These are phyloP conservation scores for Keiferia lycopersicella DNA, from an alignment of 2,888 invertebrate species.

Conservation along the genomic window DNA sequence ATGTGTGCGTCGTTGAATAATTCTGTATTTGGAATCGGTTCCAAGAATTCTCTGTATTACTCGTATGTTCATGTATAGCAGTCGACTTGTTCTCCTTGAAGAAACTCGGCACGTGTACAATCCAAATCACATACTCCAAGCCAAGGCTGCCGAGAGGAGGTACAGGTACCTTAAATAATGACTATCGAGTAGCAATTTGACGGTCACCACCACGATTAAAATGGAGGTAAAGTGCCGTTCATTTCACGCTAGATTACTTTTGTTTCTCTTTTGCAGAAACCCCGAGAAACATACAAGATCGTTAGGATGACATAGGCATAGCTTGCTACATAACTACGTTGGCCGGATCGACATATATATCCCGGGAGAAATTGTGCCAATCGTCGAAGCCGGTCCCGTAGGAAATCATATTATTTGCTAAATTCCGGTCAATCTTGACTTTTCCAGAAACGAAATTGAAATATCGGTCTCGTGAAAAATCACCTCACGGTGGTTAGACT, in stretches of 20 bases:
- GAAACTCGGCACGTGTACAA: conserved; percentile 8
- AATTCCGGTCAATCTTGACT: conserved; percentile 7
- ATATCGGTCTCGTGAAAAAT: not conserved
- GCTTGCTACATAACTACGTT: not conserved
- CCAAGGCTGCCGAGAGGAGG: conserved; percentile 17
- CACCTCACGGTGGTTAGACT: not conserved
- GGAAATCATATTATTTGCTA: conserved; percentile 16
- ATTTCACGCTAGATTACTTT: not conserved
- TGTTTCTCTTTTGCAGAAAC: too few relatives aligned
- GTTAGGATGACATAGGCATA: too few relatives aligned
- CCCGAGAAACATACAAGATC: too few relatives aligned
- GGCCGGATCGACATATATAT: conserved; percentile 3
- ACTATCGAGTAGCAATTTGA: not conserved
- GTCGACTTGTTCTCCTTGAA: conserved; percentile 6
- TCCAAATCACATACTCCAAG: conserved; percentile 10
- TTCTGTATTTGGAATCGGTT: conserved; percentile 1
- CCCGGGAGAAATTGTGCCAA: conserved; percentile 15
- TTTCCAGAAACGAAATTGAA: not conserved
- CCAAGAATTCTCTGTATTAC: not conserved
- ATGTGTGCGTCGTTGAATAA: not conserved
- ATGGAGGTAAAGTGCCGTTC: not conserved
- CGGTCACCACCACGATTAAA: conserved; percentile 5
- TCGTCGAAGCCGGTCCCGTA: conserved; percentile 7
- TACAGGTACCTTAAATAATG: not conserved
- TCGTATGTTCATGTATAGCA: not conserved